Conservation (phyloP, 2,888 invertebrate genomes). For the Amitus sp. region DNA sequence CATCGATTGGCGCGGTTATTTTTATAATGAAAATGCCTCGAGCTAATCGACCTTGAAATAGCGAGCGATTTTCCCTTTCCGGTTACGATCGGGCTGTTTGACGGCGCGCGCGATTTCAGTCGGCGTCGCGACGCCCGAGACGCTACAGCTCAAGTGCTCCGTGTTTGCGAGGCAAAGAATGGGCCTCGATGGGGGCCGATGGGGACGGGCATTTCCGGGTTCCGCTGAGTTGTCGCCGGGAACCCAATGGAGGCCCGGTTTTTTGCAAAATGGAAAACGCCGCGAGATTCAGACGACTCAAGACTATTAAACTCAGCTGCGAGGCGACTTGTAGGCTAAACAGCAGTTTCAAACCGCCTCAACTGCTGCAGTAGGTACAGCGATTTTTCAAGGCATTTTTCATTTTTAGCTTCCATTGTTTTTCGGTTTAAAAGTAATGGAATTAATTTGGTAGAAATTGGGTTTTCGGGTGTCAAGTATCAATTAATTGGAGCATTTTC, state of each 20-base stretch:
- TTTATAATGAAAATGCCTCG: neutral
- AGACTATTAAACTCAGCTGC: constrained; percentile 69
- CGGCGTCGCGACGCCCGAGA: constrained; percentile 56
- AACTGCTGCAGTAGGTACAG: constrained; percentile 68
- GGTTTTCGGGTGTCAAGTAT: too few species aligned
- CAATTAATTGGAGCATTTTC: too few species aligned
- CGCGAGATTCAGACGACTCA: constrained; percentile 68
- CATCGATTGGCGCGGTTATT: too few species aligned
- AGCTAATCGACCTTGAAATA: constrained; percentile 3
- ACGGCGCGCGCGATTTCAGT: constrained; percentile 47
- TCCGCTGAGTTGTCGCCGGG: constrained; percentile 67
- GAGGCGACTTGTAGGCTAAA: constrained; percentile 68
- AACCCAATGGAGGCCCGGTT: constrained; percentile 67
- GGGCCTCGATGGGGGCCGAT: constrained; percentile 55
- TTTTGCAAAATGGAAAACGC: constrained; percentile 70
- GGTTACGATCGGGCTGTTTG: neutral
- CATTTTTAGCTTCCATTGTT: neutral
- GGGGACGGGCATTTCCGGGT: constrained; percentile 65
- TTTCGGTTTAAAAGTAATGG: too few species aligned
- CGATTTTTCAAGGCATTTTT: constrained; percentile 18
- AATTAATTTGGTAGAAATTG: too few species aligned
- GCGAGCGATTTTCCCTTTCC: neutral
- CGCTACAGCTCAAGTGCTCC: constrained; percentile 12
- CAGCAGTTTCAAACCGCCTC: constrained; percentile 69
- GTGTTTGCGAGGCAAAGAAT: constrained; percentile 26